A percentile compares a stretch with the other conserved stretches of the same genome.
These are phyloP conservation scores for Erpetoichthys calabaricus DNA, from an alignment of 2,797 vertebrate species.

Conservation along the genomic window DNA sequence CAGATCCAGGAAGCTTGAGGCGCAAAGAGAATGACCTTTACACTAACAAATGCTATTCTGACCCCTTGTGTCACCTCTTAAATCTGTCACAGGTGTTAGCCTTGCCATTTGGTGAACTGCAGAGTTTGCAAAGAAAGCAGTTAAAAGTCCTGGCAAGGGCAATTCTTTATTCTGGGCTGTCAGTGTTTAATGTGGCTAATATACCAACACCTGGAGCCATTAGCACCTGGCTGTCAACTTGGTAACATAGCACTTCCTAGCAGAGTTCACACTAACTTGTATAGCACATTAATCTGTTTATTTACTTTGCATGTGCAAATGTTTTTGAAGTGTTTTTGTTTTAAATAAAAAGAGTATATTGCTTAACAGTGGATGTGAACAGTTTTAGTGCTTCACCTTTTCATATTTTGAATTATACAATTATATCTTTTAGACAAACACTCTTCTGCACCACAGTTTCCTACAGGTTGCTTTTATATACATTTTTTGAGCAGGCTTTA, in stretches of 20 bases:
- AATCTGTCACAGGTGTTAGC: constrained; percentile 50
- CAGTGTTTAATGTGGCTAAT: constrained; percentile 47
- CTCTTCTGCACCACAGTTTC: too few relatives aligned
- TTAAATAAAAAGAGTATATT: too few relatives aligned
- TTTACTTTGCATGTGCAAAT: constrained; percentile 12
- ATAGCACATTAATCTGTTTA: constrained; percentile 10
- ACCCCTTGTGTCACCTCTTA: constrained; percentile 33
- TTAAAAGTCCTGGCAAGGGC: constrained; percentile 34
- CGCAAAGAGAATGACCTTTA: constrained; percentile 20
- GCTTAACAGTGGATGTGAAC: too few relatives aligned
- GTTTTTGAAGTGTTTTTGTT: neutral
- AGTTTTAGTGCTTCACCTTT: too few relatives aligned
- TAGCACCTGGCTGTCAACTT: constrained; percentile 35
- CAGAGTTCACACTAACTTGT: neutral
- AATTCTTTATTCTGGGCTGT: constrained; percentile 41
- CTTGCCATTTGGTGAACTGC: constrained; percentile 33
- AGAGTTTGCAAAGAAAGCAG: constrained; percentile 39
- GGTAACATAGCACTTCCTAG: constrained; percentile 4
- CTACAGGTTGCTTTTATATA: too few relatives aligned
- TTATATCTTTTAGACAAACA: too few relatives aligned
- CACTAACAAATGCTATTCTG: constrained; percentile 35
- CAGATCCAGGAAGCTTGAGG: constrained; percentile 12
- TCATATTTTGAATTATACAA: too few relatives aligned
- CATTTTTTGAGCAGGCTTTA: too few relatives aligned
- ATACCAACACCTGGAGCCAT: constrained; percentile 38